These are phyloP conservation scores for Salvelinus fontinalis DNA, from an alignment of 2,113 vertebrate species.

Conservation along the genomic window DNA sequence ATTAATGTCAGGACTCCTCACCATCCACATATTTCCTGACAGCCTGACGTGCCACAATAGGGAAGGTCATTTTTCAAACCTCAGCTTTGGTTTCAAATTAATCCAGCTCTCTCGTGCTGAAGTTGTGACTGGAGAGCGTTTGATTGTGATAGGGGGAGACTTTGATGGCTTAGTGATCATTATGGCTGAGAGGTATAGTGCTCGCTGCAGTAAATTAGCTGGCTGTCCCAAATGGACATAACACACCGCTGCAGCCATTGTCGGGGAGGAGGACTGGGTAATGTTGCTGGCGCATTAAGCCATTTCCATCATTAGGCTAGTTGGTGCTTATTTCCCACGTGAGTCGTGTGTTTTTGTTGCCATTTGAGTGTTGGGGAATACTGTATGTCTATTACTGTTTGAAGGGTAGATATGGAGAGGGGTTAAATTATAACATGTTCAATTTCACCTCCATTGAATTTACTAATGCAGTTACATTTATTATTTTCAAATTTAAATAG, in stretches of 20 bases:
- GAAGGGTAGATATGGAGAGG: no score
- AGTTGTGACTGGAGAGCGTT: constrained; percentile 36
- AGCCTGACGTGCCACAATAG: constrained; percentile 21
- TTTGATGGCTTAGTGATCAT: constrained; percentile 51
- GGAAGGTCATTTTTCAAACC: constrained; percentile 46
- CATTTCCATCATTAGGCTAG: constrained; percentile 68
- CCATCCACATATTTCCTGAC: constrained; percentile 36
- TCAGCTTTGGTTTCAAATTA: constrained; percentile 42
- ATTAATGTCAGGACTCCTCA: constrained; percentile 30
- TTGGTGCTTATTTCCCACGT: constrained; percentile 70
- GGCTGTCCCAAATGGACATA: constrained; percentile 63
- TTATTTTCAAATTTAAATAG: no score
- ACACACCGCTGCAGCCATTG: constrained; percentile 36
- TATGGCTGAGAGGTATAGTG: constrained; percentile 47
- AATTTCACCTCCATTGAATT: no score
- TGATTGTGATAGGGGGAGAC: constrained; percentile 45
- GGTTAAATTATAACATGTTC: no score
- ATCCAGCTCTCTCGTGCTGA: constrained; percentile 19
- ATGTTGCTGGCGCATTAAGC: constrained; percentile 67
- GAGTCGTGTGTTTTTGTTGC: constrained; percentile 64
- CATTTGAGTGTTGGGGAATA: constrained; percentile 45
- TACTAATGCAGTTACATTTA: no score
- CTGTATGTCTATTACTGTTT: no score
- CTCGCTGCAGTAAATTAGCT: constrained; percentile 59
- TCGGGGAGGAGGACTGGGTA: constrained; percentile 57